These are phyloP conservation scores for Paracanthobrama guichenoti DNA, from an alignment of 2,113 vertebrate species.

Conservation along the genomic window DNA sequence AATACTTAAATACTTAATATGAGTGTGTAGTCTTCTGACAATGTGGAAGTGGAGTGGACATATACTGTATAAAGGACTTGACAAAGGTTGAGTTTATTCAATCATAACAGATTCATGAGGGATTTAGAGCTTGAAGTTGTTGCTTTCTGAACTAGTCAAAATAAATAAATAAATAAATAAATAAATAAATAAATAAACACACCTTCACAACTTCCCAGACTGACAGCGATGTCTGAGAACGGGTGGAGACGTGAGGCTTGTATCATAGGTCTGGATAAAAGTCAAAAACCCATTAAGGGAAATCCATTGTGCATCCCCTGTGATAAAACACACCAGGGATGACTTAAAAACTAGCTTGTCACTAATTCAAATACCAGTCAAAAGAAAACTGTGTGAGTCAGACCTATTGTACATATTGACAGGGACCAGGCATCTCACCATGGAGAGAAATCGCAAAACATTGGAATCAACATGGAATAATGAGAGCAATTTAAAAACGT, in stretches of 20 bases:
- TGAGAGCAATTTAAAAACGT: neutral
- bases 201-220: neutral
- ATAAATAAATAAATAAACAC: too few species aligned
- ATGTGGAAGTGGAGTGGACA: neutral
- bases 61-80: neutral
- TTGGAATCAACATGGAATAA: neutral
- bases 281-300: conserved; percentile 14
- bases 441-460: conserved; percentile 33
- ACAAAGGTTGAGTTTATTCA: neutral
- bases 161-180: too few species aligned
- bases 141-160: neutral
- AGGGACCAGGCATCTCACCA: conserved; percentile 21
- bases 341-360: neutral
- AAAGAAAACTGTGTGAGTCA: conserved; percentile 2
- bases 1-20: neutral
- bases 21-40: neutral
- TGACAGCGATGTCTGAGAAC: neutral
- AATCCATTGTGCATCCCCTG: neutral
- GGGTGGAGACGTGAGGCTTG: neutral
- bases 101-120: neutral
- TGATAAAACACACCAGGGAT: neutral
- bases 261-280: conserved; percentile 14
- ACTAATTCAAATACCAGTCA: neutral
- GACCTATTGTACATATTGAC: conserved; percentile 14
- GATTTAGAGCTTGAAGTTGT: neutral